Conservation (phyloP, 2,797 vertebrate species). For the Fringilla coelebs region DNA sequence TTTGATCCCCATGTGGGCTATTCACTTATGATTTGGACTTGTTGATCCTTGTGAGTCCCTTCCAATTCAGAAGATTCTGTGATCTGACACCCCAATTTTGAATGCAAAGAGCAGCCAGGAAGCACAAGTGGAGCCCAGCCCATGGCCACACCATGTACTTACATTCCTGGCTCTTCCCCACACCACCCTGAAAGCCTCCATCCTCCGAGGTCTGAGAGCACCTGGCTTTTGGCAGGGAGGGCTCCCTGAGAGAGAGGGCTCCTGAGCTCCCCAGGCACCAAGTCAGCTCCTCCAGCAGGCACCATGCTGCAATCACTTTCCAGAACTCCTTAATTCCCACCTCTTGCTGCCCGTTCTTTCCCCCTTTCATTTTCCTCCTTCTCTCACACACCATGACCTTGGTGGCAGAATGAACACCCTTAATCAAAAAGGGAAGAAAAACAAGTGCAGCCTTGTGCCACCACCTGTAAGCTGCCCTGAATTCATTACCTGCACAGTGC, state of each 20-base stretch:
- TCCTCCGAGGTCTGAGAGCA: not conserved
- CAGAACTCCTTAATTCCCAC: not conserved
- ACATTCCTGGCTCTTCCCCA: not conserved
- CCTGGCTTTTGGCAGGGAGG: not conserved
- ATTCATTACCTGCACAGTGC: conserved; percentile 38
- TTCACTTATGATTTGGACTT: rapidly evolving
- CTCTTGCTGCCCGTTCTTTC: not conserved
- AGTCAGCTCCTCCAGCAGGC: not conserved
- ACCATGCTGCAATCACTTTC: not conserved
- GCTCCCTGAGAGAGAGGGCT: not conserved
- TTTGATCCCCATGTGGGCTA: not conserved
- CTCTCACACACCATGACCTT: not conserved
- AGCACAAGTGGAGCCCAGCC: not conserved
- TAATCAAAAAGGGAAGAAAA: conserved; percentile 35
- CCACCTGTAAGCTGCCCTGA: conserved; percentile 42
- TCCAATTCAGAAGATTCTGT: not conserved
- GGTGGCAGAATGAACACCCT: not conserved
- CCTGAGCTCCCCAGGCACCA: not conserved
- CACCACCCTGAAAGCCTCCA: not conserved
- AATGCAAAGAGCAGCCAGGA: not conserved
- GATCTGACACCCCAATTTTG: not conserved
- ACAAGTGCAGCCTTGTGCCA: conserved; percentile 39
- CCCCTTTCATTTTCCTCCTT: not conserved
- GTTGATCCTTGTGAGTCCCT: rapidly evolving
- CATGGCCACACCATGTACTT: rapidly evolving